Conservation (phyloP, 2,797 vertebrate species). For the Apogon talboti region DNA sequence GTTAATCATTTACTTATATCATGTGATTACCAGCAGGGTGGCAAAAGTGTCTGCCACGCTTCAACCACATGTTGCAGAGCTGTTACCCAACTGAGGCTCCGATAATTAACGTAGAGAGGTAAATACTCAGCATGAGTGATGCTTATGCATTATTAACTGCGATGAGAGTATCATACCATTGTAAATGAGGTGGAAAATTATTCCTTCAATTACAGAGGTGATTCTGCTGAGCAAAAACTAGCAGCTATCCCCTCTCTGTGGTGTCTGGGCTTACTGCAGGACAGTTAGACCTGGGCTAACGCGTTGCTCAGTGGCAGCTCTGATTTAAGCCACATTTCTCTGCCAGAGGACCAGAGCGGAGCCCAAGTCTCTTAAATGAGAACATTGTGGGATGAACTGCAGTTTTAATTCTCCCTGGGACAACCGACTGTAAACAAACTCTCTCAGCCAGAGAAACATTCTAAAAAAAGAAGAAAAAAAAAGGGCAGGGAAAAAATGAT, state of each 20-base stretch:
- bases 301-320: slow-evolving; percentile 34
- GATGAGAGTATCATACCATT: slow-evolving; percentile 84
- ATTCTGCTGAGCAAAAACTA: slow-evolving; percentile 62
- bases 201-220: slow-evolving; percentile 81
- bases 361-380: slow-evolving; percentile 59
- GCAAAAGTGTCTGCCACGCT: slow-evolving; percentile 59
- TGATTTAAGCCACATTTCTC: slow-evolving; percentile 62
- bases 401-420: slow-evolving; percentile 65
- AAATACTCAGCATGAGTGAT: slow-evolving; percentile 86
- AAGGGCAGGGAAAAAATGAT: slow-evolving; percentile 65
- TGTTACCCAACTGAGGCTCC: slow-evolving; percentile 74
- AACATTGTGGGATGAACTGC: slow-evolving; percentile 68
- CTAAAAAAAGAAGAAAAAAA: slow-evolving; percentile 15
- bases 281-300: slow-evolving; percentile 39
- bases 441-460: slow-evolving; percentile 57
- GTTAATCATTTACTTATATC: slow-evolving; percentile 67
- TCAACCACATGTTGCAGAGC: slow-evolving; percentile 74
- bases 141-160: slow-evolving; percentile 86
- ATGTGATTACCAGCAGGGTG: slow-evolving; percentile 68
- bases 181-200: slow-evolving; percentile 86
- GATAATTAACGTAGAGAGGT: slow-evolving; percentile 84
- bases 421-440: slow-evolving; percentile 71
- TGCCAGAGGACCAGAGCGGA: slow-evolving; percentile 39
- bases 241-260: slow-evolving; percentile 67
- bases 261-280: slow-evolving; percentile 61